These are phyloP conservation scores for Rhingia campestris DNA, from an alignment of 2,888 invertebrate species.

Conservation along the genomic window DNA sequence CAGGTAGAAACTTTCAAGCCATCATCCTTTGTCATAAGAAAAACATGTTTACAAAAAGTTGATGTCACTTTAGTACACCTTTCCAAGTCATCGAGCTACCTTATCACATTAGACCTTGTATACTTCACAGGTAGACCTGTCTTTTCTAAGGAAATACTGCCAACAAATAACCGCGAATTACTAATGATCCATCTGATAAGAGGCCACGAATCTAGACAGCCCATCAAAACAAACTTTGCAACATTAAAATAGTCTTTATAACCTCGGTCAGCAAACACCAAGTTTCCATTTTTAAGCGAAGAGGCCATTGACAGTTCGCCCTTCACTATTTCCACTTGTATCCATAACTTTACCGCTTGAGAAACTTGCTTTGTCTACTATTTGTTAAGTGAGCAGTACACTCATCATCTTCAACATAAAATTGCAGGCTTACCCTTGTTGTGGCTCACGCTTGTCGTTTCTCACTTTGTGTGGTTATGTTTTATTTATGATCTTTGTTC, in stretches of 20 bases:
- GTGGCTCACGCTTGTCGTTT: neutral
- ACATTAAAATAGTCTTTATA: conserved; percentile 7
- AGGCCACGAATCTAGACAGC: no score
- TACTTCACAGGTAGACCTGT: no score
- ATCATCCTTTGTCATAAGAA: no score
- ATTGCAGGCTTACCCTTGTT: conserved; percentile 16
- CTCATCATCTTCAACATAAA: conserved; percentile 15
- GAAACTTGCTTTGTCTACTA: conserved; percentile 10
- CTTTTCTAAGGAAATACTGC: neutral
- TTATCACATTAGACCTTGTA: no score
- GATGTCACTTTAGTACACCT: no score
- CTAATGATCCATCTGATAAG: neutral
- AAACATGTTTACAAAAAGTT: no score
- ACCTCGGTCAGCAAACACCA: neutral
- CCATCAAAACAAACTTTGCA: no score
- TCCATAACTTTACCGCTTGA: neutral
- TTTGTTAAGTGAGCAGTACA: neutral
- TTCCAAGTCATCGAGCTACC: no score
- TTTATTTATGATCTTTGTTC: conserved; percentile 20
- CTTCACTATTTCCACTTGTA: conserved; percentile 12
- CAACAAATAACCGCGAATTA: neutral
- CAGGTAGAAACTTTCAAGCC: no score
- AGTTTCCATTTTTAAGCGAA: neutral
- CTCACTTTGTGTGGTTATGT: neutral
- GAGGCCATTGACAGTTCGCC: conserved; percentile 31